Evolutionary conservation across 1,140 invertebrate species (phyloP), one percentile per base, ranked within the genome.

Genomic region (Scaptomyza graminum): DNA sequence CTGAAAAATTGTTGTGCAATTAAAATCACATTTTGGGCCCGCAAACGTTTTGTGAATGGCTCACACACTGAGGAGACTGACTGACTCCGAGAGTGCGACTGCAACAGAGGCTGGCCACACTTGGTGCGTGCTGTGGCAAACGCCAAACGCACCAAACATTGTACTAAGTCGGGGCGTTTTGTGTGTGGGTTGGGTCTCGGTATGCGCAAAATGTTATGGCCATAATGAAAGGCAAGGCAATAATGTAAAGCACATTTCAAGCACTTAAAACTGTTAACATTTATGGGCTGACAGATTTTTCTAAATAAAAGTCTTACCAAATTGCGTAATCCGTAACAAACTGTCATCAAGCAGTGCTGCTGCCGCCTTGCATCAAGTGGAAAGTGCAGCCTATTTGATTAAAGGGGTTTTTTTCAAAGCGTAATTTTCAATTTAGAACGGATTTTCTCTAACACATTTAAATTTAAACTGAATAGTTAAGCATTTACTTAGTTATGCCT

Each of bases 191-290:
- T 37, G 60, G 60, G 73, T 57, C 50, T 39, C 41, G 81, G 81
- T 82, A 85, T 85, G 82, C 82, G 82, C 74, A 87, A 85, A 85
- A 81, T 85, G 82, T 85, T 87, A 81, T 87, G 81, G 81, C 77
- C 74, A 82, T 78, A 85, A 87, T 75, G 74, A 87, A 77, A 80
- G 62, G 72, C 78, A 81, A 56, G 71, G 61, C 66, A 62, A 70
- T 74, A 77, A 77, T 74, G 74, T 74, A 64, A 62, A 44, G 74
- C 70, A 68, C 57, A 61, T 64, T 57, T 50, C 65, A 22, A 41
- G 51, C 70, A 73, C 50, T 73, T 67, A 28, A 43, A 55, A 43
- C 49, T 52, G 34, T 68, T 50, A 39, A 41, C 63, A 34, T 67
- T 66, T 71, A 59, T 64, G 43, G 60, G 15, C 50, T 62, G 59